Evolutionary conservation across 2,888 invertebrate genomes (phyloP).

Genomic region (Andrena trimmerana): DNA sequence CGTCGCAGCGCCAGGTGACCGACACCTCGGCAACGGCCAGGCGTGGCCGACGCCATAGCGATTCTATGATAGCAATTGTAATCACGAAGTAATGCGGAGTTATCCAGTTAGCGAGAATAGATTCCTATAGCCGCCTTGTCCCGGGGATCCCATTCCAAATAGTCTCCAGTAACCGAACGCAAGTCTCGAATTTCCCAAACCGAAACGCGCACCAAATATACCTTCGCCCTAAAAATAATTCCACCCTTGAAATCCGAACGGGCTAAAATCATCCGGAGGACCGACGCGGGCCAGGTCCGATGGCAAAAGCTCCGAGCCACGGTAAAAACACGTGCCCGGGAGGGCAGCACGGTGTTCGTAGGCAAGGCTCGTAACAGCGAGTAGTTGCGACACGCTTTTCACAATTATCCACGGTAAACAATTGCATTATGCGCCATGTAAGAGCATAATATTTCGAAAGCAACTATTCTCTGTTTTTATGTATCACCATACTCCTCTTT

Average conservation of each 20-base stretch:
- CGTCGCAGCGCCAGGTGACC: too few species aligned
- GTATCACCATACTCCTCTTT: too few species aligned
- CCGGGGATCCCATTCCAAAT: neutral
- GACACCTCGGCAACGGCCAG: too few species aligned
- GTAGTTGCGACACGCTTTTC: neutral
- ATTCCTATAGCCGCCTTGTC: neutral
- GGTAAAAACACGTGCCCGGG: neutral
- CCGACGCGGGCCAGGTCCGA: neutral
- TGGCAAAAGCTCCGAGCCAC: neutral
- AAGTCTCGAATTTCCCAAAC: neutral
- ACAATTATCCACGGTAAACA: neutral
- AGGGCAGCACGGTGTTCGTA: neutral
- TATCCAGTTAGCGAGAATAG: too few species aligned
- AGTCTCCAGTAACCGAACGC: neutral
- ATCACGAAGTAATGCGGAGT: too few species aligned
- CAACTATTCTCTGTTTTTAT: too few species aligned
- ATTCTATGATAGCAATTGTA: too few species aligned
- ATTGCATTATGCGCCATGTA: neutral
- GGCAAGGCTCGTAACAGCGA: neutral
- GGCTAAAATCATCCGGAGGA: neutral
- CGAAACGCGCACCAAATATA: slow-evolving; percentile 19
- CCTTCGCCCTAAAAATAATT: slow-evolving; percentile 37
- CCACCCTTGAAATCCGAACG: slow-evolving; percentile 26
- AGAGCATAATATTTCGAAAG: too few species aligned
- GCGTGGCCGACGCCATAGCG: too few species aligned